phyloP scores from a whole-genome alignment of 2,797 vertebrate species.

The Propithecus deckenii region DNA sequence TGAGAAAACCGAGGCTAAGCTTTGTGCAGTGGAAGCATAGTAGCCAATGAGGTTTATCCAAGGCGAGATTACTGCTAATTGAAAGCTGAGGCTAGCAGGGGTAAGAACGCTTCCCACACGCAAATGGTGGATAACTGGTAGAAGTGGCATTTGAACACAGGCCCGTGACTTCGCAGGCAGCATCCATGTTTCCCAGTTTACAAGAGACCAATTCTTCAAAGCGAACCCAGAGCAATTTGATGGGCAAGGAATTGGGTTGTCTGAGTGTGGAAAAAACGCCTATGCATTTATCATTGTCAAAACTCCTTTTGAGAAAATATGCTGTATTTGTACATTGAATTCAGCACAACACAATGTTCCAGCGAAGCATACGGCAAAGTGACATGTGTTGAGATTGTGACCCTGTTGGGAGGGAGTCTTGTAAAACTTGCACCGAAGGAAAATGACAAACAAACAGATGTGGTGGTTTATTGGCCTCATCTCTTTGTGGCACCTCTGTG shows the following conservation, averaged over 20 bases:
- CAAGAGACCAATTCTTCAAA: background rate
- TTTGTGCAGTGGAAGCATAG: background rate
- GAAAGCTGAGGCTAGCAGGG: background rate
- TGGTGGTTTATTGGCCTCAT: background rate
- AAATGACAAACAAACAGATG: constrained; percentile 51
- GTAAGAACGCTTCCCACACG: background rate
- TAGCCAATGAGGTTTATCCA: background rate
- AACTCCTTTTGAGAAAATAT: constrained; percentile 52
- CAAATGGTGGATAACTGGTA: background rate
- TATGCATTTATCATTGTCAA: constrained; percentile 58
- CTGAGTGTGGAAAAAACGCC: constrained; percentile 8
- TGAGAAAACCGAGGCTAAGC: background rate
- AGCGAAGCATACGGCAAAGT: background rate
- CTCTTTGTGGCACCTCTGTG: constrained; percentile 21
- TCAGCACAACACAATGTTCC: constrained; percentile 13
- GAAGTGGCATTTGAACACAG: background rate
- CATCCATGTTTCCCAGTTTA: background rate
- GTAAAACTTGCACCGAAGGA: constrained; percentile 44
- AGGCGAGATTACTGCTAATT: too few relatives aligned
- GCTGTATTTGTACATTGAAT: constrained; percentile 43
- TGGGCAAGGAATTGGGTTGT: background rate
- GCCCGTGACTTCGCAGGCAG: fast-evolving
- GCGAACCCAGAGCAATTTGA: background rate
- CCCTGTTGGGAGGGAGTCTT: constrained; percentile 30
- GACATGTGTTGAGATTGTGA: constrained; percentile 48